Base-by-base conservation (phyloP, 2,113 vertebrate species). In the Colistium nudipinnis region DNA sequence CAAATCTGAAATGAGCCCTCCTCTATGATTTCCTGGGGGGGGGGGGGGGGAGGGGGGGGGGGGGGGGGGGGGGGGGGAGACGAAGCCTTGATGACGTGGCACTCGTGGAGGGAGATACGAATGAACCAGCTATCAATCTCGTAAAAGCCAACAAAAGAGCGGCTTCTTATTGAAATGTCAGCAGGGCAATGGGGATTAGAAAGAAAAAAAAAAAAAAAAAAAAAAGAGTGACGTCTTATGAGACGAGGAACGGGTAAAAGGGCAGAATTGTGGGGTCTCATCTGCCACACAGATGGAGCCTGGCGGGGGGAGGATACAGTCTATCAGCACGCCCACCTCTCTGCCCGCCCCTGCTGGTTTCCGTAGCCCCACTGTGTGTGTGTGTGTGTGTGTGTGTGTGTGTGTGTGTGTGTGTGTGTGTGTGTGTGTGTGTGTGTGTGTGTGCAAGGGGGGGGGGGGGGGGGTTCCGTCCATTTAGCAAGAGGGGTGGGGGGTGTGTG, bases 211-310 rank as follows among this genome's bases (percentile, higher is more conserved):
- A 31, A 7, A 19, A 19, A 14, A 44, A 31, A 55, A 62, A 45
- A 43, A 33, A 63, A 44, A 43, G 48, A 62, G 13, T 62, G 70
- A 83, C 64, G 51, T 64, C 74, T 71, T 71, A 36, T 56, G 70
- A 68, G 75, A 78, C 52, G 17, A 67, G 61, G 47, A 53, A 68
- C 35, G 36, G n/a, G 62, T 25, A 63, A 22, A 28, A 6, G 67
- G 49, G 38, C 1, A 27, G 63, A 47, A 69, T 67, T 76, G 47
- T 62, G 43, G 63, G 61, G 70, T 77, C 86, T 84, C 80, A 76
- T 88, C 82, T 80, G 68, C 75, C 47, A 69, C 71, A 81, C 87
- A 88, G 81, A 84, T 84, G 76, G 75, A 75, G 72, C 78, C 68
- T 80, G 65, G 80, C 85, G 77, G 79, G 76, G 73, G 81, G 77